phyloP scores from a whole-genome alignment of 2,797 vertebrate genomes.

The Amblyopsis hoosieri region DNA sequence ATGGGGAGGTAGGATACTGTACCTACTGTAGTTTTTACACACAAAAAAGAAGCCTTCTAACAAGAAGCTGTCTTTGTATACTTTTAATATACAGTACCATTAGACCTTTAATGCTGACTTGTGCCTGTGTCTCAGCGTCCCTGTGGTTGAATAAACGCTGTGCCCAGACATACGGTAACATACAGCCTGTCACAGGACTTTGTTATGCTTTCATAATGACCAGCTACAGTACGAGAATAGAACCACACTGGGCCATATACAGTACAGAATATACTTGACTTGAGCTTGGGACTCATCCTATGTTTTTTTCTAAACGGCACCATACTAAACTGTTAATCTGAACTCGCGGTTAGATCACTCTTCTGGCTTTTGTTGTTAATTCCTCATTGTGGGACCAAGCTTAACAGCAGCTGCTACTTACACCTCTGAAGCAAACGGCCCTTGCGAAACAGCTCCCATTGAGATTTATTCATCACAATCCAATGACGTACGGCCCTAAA shows the following conservation, averaged over 20 bases:
- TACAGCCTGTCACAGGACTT: conserved; percentile 43
- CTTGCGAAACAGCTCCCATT: conserved; percentile 10
- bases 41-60: neutral
- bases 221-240: conserved; percentile 44
- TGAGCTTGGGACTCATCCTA: conserved; percentile 18
- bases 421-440: conserved; percentile 34
- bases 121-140: conserved; percentile 41
- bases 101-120: conserved; percentile 56
- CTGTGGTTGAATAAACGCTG: conserved; percentile 42
- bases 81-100: conserved; percentile 38
- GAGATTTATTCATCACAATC: conserved; percentile 26
- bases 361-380: conserved; percentile 21
- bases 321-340: conserved; percentile 32
- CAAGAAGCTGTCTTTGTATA: conserved; percentile 39
- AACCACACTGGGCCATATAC: conserved; percentile 24
- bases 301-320: conserved; percentile 33
- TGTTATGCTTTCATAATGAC: conserved; percentile 51
- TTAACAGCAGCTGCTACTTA: conserved; percentile 31
- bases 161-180: conserved; percentile 38
- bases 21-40: no score
- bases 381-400: conserved; percentile 11
- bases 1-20: no score
- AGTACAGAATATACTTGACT: conserved; percentile 4
- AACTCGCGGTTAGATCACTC: conserved; percentile 25
- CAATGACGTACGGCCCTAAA: conserved; percentile 19